These are phyloP conservation scores for Erpornis zantholeuca DNA, from an alignment of 2,113 vertebrate species.

Conservation along the genomic window DNA sequence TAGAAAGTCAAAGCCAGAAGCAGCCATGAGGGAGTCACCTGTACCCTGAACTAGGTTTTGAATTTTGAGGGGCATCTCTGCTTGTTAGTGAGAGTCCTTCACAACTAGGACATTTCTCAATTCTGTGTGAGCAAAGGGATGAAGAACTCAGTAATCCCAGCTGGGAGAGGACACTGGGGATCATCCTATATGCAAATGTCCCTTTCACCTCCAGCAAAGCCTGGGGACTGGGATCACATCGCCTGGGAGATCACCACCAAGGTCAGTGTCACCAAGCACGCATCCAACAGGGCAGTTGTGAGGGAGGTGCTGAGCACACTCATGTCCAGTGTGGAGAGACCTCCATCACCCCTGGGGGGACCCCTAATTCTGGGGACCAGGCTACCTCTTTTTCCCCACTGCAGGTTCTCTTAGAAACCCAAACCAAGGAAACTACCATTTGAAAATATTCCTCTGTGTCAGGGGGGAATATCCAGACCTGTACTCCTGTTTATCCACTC, in stretches of 20 bases:
- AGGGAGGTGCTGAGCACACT: background rate
- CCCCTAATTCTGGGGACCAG: background rate
- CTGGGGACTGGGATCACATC: background rate
- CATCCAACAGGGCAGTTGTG: rapidly evolving
- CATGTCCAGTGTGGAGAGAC: rapidly evolving
- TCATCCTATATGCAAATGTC: background rate
- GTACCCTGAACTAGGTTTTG: background rate
- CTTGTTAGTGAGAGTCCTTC: background rate
- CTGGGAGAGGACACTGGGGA: background rate
- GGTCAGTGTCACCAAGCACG: background rate
- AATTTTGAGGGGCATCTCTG: background rate
- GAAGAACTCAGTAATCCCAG: background rate
- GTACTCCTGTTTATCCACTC: background rate
- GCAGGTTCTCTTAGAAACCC: background rate
- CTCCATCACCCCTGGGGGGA: background rate
- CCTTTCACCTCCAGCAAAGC: background rate
- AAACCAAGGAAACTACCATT: background rate
- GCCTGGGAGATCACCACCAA: background rate
- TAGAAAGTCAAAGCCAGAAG: background rate
- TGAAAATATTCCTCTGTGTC: background rate
- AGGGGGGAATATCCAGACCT: background rate
- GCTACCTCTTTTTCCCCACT: background rate
- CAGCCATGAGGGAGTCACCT: background rate
- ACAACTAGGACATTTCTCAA: background rate
- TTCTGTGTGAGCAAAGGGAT: background rate